Percentiles rank a stretch among this genome's conserved stretches.
These are phyloP conservation scores for Pelmatolapia mariae DNA, from an alignment of 2,113 vertebrate genomes.

Conservation along the genomic window DNA sequence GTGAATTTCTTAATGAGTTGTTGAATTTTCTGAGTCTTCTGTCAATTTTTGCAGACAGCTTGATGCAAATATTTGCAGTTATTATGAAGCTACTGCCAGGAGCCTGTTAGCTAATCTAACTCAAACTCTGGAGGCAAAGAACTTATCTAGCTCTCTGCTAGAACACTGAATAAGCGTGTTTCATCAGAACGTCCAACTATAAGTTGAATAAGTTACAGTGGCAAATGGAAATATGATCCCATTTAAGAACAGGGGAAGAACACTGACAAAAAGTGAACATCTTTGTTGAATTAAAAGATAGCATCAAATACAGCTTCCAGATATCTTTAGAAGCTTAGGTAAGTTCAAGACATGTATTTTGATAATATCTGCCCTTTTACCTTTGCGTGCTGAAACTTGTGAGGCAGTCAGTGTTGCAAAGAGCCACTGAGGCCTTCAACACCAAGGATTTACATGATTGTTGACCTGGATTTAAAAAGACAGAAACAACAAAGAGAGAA, in stretches of 20 bases:
- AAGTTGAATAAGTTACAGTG: neutral
- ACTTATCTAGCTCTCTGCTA: neutral
- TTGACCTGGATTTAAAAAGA: slow-evolving; percentile 38
- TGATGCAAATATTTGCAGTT: neutral
- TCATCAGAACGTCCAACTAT: neutral
- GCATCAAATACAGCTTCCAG: neutral
- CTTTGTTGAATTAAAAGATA: neutral
- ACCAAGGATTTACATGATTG: neutral
- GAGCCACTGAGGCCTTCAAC: neutral
- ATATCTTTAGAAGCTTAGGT: neutral
- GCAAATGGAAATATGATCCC: neutral
- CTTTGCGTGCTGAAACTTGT: neutral
- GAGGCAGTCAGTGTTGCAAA: neutral
- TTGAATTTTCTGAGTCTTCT: neutral
- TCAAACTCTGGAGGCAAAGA: neutral
- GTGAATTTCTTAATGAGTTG: neutral
- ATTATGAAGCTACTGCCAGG: neutral
- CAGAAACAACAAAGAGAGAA: slow-evolving; percentile 9
- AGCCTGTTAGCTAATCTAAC: neutral
- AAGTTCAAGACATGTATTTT: neutral
- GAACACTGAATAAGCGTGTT: neutral
- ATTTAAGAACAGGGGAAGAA: neutral
- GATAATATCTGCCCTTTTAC: neutral
- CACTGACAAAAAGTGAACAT: neutral
- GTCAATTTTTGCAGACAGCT: neutral